These are phyloP conservation scores for Scomber colias DNA, from an alignment of 2,113 vertebrate species.

Conservation along the genomic window DNA sequence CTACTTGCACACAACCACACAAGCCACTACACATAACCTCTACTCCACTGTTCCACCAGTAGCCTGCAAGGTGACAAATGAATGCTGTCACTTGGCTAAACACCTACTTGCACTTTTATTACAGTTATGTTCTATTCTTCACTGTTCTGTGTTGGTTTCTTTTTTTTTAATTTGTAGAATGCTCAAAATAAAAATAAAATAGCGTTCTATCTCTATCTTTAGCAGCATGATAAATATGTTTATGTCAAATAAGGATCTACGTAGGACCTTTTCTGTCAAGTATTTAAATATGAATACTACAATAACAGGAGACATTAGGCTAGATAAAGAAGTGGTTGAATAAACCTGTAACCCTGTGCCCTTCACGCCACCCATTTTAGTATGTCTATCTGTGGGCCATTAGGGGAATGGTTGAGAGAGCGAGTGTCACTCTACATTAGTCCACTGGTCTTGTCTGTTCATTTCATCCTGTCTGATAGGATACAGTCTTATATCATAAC, in stretches of 20 bases:
- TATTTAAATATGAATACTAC: conserved; percentile 15
- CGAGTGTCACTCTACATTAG: conserved; percentile 77
- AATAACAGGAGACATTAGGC: conserved; percentile 33
- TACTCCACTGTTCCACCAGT: conserved; percentile 37
- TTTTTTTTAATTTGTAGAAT: not conserved
- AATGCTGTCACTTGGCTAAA: conserved; percentile 77
- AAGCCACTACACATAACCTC: conserved; percentile 16
- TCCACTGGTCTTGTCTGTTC: conserved; percentile 57
- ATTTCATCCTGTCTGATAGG: conserved; percentile 61
- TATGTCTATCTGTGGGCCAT: conserved; percentile 65
- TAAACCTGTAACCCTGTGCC: conserved; percentile 56
- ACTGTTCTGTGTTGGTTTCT: conserved; percentile 19
- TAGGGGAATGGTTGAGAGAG: conserved; percentile 71
- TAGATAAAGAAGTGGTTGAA: conserved; percentile 33
- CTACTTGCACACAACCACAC: conserved; percentile 18
- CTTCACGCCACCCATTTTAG: conserved; percentile 60
- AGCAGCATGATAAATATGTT: conserved; percentile 3
- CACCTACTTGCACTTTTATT: conserved; percentile 77
- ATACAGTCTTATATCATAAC: conserved; percentile 60
- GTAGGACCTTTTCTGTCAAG: not conserved
- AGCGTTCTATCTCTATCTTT: not conserved
- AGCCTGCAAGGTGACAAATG: conserved; percentile 74
- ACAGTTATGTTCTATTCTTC: conserved; percentile 59
- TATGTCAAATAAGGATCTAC: not conserved
- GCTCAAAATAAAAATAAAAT: conserved; percentile 30